Conservation (phyloP, 2,113 vertebrate genomes). For the Rutilus rutilus region DNA sequence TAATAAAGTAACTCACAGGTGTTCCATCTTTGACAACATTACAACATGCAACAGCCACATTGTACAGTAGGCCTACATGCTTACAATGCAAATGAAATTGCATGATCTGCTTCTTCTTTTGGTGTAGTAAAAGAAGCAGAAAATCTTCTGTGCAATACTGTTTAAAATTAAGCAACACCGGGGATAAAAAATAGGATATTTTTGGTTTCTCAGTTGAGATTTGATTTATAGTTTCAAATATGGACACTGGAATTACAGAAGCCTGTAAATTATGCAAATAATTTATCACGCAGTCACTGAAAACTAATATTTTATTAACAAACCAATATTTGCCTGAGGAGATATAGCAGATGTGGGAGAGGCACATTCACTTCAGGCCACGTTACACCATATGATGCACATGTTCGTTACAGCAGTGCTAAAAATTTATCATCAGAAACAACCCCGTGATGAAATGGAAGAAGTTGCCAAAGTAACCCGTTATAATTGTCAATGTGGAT, state of each 20-base stretch:
- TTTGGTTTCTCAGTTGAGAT: not conserved
- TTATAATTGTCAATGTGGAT: not conserved
- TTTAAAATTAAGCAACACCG: not conserved
- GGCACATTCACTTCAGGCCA: not conserved
- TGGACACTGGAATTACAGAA: not conserved
- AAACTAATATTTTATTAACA: not conserved
- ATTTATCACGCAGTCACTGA: not conserved
- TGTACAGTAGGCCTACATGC: not conserved
- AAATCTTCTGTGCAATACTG: not conserved
- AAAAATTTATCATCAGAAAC: not conserved
- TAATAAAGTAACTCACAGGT: not conserved
- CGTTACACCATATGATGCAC: not conserved
- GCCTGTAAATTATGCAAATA: not conserved
- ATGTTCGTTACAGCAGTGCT: not conserved
- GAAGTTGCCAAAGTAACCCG: not conserved
- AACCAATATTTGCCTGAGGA: not conserved
- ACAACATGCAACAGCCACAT: not conserved
- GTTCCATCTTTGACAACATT: not conserved
- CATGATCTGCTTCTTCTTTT: not conserved
- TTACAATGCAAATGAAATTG: not conserved
- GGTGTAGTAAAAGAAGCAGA: not conserved
- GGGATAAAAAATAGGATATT: not conserved
- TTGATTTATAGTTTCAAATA: not conserved
- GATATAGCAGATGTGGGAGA: not conserved
- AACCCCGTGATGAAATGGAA: not conserved